These are phyloP conservation scores for Ephestia elutella DNA, from an alignment of 1,140 invertebrate species.

Conservation along the genomic window DNA sequence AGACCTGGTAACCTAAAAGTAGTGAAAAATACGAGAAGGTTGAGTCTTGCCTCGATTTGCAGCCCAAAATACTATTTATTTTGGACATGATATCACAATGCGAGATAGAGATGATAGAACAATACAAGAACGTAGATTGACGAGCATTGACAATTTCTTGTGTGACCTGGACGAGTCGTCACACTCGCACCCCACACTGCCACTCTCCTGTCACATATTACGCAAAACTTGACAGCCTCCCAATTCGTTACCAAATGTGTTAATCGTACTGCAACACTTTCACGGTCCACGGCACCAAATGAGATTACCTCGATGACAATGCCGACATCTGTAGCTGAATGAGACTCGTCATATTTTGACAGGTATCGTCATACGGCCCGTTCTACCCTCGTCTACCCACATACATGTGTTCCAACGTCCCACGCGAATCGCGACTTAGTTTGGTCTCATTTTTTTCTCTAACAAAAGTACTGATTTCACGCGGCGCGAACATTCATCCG, in stretches of 20 bases:
- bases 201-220: slow-evolving; percentile 71
- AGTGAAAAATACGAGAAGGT: no score
- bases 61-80: no score
- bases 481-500: slow-evolving; percentile 67
- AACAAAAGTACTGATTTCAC: slow-evolving; percentile 68
- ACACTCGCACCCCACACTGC: slow-evolving; percentile 46
- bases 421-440: slow-evolving; percentile 31
- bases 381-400: slow-evolving; percentile 56
- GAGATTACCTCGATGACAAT: slow-evolving; percentile 68
- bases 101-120: neutral
- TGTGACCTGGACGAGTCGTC: neutral
- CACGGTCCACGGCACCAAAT: slow-evolving; percentile 62
- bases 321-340: slow-evolving; percentile 63
- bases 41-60: no score
- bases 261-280: slow-evolving; percentile 63
- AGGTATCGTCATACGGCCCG: slow-evolving; percentile 52
- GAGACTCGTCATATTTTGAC: slow-evolving; percentile 69
- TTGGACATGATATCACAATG: no score
- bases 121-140: neutral
- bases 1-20: no score
- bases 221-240: slow-evolving; percentile 67
- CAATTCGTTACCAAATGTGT: slow-evolving; percentile 71
- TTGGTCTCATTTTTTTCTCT: slow-evolving; percentile 30
- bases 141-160: neutral
- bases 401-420: slow-evolving; percentile 59